Conservation (phyloP, 2,797 vertebrate species). For the Melanogrammus aeglefinus region DNA sequence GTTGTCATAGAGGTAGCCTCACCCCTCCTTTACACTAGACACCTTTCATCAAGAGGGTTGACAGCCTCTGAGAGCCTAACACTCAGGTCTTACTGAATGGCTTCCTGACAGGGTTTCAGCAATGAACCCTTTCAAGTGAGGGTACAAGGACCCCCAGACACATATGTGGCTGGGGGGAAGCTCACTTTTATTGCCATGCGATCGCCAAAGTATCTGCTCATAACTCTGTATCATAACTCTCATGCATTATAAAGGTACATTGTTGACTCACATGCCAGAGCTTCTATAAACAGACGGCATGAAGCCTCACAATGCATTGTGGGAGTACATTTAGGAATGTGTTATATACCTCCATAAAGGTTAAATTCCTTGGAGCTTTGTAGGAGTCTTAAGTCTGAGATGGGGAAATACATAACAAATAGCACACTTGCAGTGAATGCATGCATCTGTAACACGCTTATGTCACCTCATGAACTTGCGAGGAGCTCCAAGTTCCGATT, state of each 20-base stretch:
- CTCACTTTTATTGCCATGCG: neutral
- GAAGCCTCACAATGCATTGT: neutral
- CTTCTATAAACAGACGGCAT: neutral
- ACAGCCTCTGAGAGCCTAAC: neutral
- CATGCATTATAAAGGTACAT: neutral
- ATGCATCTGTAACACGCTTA: neutral
- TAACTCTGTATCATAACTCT: neutral
- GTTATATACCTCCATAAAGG: neutral
- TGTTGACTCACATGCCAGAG: neutral
- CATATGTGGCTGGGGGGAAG: neutral
- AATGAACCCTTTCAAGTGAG: constrained; percentile 14
- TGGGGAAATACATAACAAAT: neutral
- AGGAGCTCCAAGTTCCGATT: no score
- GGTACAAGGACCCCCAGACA: neutral
- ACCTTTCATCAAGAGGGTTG: constrained; percentile 19
- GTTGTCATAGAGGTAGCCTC: neutral
- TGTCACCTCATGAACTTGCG: neutral
- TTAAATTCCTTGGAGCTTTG: neutral
- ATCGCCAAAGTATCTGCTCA: neutral
- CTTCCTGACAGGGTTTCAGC: neutral
- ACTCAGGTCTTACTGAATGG: constrained; percentile 1
- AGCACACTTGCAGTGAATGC: neutral
- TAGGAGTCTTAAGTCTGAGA: neutral
- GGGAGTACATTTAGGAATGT: neutral
- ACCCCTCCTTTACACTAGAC: constrained; percentile 7